Conservation (phyloP, 92 coral and sea anemone genomes). For the Parazoanthus atlanticus region DNA sequence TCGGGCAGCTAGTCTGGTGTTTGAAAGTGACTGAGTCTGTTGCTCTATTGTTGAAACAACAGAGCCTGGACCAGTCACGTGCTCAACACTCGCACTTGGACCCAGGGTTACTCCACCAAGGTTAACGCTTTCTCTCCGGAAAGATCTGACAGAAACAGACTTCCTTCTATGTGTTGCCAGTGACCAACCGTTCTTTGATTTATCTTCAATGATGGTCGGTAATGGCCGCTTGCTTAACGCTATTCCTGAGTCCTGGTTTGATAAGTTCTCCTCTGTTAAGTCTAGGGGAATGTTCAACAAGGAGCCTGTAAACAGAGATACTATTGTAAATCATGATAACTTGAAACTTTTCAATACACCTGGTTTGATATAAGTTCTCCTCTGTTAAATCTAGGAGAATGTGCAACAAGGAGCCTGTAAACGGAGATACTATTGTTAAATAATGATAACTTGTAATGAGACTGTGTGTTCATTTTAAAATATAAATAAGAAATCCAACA, state of each 20-base stretch:
- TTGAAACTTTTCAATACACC: no score
- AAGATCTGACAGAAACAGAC: slow-evolving; percentile 40
- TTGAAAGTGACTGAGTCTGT: slow-evolving; percentile 33
- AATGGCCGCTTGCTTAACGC: slow-evolving; percentile 60
- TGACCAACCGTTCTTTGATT: slow-evolving; percentile 39
- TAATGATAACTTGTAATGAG: no score
- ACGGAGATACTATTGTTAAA: background rate
- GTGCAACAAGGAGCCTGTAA: slow-evolving; percentile 68
- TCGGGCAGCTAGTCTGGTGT: background rate
- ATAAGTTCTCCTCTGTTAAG: slow-evolving; percentile 64
- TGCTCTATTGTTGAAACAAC: slow-evolving; percentile 6
- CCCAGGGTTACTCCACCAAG: background rate
- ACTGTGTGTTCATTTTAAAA: no score
- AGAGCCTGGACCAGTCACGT: slow-evolving; percentile 37
- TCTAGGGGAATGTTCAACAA: slow-evolving; percentile 71
- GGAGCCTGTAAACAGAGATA: slow-evolving; percentile 53
- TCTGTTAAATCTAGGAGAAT: slow-evolving; percentile 72
- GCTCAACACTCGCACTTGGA: slow-evolving; percentile 9
- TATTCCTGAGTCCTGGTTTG: slow-evolving; percentile 62
- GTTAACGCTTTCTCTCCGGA: slow-evolving; percentile 14
- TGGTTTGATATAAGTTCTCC: slow-evolving; percentile 42
- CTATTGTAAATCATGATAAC: no score
- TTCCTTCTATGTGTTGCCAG: slow-evolving; percentile 43
- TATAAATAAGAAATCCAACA: no score
- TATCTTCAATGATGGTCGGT: slow-evolving; percentile 72